Percentiles rank a stretch among this genome's conserved stretches.
These are phyloP conservation scores for Tympanuchus pallidicinctus DNA, from an alignment of 2,113 vertebrate species.

Conservation along the genomic window DNA sequence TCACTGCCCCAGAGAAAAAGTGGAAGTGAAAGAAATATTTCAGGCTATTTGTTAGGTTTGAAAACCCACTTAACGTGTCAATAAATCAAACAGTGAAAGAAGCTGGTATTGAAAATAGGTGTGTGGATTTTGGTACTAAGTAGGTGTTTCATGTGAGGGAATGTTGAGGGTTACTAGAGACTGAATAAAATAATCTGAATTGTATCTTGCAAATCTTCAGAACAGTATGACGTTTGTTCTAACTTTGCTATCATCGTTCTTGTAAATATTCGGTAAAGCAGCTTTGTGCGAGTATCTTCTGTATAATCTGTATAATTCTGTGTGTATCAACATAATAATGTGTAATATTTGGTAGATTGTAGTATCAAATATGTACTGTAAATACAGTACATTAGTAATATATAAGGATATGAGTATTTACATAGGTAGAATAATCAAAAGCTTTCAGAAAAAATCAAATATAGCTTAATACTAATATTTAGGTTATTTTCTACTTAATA, in stretches of 20 bases:
- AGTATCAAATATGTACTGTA: not conserved
- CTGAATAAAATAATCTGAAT: constrained; percentile 19
- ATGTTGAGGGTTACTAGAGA: not conserved
- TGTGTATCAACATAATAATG: too few relatives aligned
- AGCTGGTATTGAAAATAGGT: not conserved
- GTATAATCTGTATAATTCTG: not conserved
- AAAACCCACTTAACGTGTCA: constrained; percentile 14
- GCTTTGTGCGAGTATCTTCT: rapidly evolving
- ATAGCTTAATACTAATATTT: not conserved
- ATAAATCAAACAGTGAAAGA: constrained; percentile 33
- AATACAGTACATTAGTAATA: not conserved
- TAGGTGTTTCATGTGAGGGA: not conserved
- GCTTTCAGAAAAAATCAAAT: not conserved
- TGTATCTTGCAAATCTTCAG: not conserved
- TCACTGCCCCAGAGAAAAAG: not conserved
- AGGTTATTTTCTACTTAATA: not conserved
- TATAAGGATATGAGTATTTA: not conserved
- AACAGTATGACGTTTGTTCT: not conserved
- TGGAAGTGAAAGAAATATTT: constrained; percentile 7
- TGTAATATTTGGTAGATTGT: not conserved
- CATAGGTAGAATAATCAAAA: not conserved
- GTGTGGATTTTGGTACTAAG: not conserved
- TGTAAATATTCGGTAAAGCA: not conserved
- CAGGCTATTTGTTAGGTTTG: constrained; percentile 5
- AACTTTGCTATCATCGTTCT: not conserved